Evolutionary conservation across 2,113 vertebrate genomes (phyloP), one percentile per base, ranked within the genome.

Genomic region (Perca schrenkii): DNA sequence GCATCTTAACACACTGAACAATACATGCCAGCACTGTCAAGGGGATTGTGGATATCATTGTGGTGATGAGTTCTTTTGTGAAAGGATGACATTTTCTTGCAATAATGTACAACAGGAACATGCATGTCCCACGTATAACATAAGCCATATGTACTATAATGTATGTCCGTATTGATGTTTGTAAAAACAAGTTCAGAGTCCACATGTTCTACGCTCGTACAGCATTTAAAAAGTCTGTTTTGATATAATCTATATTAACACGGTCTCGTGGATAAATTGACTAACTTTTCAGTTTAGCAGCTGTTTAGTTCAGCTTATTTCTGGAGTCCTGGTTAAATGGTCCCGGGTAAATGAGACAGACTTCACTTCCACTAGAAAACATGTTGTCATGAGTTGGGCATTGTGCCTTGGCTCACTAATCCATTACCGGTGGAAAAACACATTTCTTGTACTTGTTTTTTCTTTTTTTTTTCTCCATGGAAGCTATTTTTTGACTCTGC

Each of bases 331-430:
- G 19, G 46, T 49, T 61, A 11, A 49, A 73, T 47, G 19, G 56
- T 34, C 43, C 56, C 31, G 40, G 43, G n/a, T 12, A 60, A 21
- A 74, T 64, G 47, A 64, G 60, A 36, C 47, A 25, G 46, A 31
- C 53, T 66, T 16, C 25, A 14, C 15, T 46, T 61, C 22, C 25
- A 63, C 10, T 6, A 34, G 72, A 63, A 70, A 76, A 70, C 58
- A 50, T 54, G 49, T 61, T 47, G 54, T 74, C 79, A 82, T 31
- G 22, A 63, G 64, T 60, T 19, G 21, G 65, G 19, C 21, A 11
- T 60, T 65, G 80, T 71, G 60, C 47, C 52, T 43, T 1, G 58
- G 7, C 17, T 56, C 49, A 14, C 36, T 73, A 72, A 88, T 77
- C 63, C 36, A 47, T 70, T 25, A 61, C 80, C 70, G 36, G 11